These are phyloP conservation scores for Thelaira solivaga DNA, from an alignment of 2,888 invertebrate species.

Conservation along the genomic window DNA sequence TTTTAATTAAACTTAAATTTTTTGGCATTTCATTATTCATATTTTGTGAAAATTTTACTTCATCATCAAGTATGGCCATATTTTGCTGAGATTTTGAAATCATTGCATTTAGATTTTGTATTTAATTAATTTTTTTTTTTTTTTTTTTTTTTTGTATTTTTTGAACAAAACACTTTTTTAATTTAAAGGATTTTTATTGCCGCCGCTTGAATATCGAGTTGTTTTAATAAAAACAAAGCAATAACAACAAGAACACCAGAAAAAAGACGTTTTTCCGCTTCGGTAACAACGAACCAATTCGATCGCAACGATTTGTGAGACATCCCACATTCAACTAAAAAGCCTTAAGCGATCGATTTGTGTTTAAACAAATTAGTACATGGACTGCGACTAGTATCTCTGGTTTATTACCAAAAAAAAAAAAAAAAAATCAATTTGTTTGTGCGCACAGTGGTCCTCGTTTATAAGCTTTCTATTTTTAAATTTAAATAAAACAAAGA, in stretches of 20 bases:
- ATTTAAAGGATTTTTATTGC: conserved; percentile 9
- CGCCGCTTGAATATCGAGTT: conserved; percentile 27
- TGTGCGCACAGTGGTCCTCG: conserved; percentile 12
- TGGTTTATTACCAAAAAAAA: conserved; percentile 1
- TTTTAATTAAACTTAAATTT: conserved; percentile 58
- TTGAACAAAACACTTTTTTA: not conserved
- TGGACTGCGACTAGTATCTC: conserved; percentile 17
- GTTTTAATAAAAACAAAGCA: not conserved
- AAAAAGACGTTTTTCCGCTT: conserved; percentile 47
- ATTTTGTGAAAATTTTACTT: conserved; percentile 32
- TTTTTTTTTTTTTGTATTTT: not conserved
- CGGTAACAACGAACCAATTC: conserved; percentile 45
- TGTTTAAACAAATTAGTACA: conserved; percentile 61
- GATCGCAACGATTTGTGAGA: conserved; percentile 69
- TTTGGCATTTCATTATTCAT: conserved; percentile 61
- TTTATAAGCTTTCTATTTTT: no score
- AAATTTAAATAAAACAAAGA: not conserved
- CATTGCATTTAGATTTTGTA: conserved; percentile 33
- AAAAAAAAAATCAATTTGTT: no score
- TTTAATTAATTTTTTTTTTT: conserved; percentile 2
- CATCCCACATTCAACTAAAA: conserved; percentile 72
- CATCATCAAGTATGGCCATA: conserved; percentile 53
- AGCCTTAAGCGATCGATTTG: conserved; percentile 64
- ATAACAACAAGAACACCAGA: no score
- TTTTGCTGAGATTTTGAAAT: conserved; percentile 54